Percentiles rank a stretch among this genome's conserved stretches.
These are phyloP conservation scores for Oryzias dopingdopingensis DNA, from an alignment of 2,797 vertebrate genomes.

Conservation along the genomic window DNA sequence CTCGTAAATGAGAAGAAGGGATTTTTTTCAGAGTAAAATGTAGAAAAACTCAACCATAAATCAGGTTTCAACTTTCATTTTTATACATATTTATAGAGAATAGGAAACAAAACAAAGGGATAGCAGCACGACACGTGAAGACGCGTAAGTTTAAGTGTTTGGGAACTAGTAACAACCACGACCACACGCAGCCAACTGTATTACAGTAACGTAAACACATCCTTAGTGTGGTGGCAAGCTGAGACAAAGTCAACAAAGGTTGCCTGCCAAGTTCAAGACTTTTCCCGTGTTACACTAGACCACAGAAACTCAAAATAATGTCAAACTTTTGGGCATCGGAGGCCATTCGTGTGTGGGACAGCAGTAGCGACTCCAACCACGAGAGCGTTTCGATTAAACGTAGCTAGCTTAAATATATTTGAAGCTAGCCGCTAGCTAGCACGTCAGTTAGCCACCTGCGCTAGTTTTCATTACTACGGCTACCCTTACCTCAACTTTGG, in stretches of 20 bases:
- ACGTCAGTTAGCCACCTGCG: conserved; percentile 42
- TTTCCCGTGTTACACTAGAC: neutral
- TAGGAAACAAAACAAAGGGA: neutral
- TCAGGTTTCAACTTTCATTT: neutral
- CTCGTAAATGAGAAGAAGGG: neutral
- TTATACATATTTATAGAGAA: neutral
- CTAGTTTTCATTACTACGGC: conserved; percentile 27
- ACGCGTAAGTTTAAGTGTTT: no score
- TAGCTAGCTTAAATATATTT: conserved; percentile 50
- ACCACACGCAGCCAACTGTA: neutral
- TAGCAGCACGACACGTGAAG: neutral
- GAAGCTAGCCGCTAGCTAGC: conserved; percentile 61
- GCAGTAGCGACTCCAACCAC: conserved; percentile 36
- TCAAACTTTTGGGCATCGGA: neutral
- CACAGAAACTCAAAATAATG: neutral
- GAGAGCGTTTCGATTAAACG: conserved; percentile 53
- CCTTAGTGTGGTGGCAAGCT: conserved; percentile 32
- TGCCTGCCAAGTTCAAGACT: conserved; percentile 10
- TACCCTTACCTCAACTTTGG: conserved; percentile 49
- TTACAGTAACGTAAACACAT: conserved; percentile 23
- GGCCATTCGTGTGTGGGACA: conserved; percentile 15
- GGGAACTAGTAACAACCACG: neutral
- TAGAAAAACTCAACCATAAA: neutral
- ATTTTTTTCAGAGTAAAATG: neutral
- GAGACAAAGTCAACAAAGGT: conserved; percentile 42